phyloP scores from a whole-genome alignment of 2,888 invertebrate genomes.

The Drosophila monieri region DNA sequence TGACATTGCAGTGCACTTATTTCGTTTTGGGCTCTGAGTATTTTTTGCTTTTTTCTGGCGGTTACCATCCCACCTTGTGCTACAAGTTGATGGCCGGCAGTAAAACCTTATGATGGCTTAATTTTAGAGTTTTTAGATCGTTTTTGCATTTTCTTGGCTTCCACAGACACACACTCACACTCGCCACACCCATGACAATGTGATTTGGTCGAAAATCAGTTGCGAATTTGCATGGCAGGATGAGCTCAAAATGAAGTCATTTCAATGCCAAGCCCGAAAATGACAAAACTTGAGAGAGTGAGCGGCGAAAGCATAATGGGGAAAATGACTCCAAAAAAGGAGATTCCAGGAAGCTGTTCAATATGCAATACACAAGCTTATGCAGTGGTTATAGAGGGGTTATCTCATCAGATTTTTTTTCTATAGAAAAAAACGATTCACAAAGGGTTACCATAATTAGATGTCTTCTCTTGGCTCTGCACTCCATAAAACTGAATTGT shows the following conservation, averaged over 20 bases:
- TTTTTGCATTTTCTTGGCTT: constrained; percentile 53
- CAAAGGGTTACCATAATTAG: background rate
- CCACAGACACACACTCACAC: background rate
- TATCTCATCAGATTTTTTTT: background rate
- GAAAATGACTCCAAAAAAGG: constrained; percentile 6
- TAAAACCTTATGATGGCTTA: constrained; percentile 79
- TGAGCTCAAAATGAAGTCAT: constrained; percentile 71
- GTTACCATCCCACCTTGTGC: constrained; percentile 47
- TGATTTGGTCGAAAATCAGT: constrained; percentile 77
- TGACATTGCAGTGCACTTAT: constrained; percentile 79
- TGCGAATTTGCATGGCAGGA: constrained; percentile 68
- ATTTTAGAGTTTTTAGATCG: constrained; percentile 79
- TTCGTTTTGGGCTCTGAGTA: constrained; percentile 65
- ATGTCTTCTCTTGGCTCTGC: background rate
- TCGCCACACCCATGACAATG: constrained; percentile 47
- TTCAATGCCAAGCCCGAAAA: constrained; percentile 43
- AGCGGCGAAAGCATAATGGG: constrained; percentile 12
- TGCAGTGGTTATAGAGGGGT: background rate
- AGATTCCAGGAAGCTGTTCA: constrained; percentile 15
- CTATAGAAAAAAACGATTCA: too few relatives aligned
- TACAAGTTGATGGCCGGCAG: constrained; percentile 62
- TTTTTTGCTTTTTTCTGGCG: constrained; percentile 31
- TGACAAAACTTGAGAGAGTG: constrained; percentile 25
- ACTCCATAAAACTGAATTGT: constrained; percentile 1
- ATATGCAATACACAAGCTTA: constrained; percentile 27